These are phyloP conservation scores for Engystomops pustulosus DNA, from an alignment of 2,113 vertebrate species.

Conservation along the genomic window DNA sequence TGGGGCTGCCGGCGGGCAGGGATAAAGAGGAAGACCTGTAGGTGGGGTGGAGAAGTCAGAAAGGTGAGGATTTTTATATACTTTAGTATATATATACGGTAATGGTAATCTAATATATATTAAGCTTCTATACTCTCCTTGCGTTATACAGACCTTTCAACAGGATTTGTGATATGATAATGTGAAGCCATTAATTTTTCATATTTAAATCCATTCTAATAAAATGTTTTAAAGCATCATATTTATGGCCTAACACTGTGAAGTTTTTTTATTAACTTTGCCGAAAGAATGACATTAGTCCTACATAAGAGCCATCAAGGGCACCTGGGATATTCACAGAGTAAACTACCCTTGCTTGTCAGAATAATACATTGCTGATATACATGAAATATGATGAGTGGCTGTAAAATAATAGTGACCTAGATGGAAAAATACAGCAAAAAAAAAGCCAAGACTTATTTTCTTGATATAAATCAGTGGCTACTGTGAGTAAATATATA, in stretches of 20 bases:
- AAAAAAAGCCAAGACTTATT: not conserved
- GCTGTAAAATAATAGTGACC: not conserved
- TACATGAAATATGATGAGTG: conserved; percentile 25
- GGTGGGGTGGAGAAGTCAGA: too few relatives aligned
- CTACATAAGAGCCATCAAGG: conserved; percentile 20
- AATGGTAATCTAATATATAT: too few relatives aligned
- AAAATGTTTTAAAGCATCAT: too few relatives aligned
- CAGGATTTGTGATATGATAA: too few relatives aligned
- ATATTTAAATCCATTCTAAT: too few relatives aligned
- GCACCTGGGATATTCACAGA: conserved; percentile 27
- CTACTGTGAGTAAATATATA: not conserved
- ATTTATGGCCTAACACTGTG: not conserved
- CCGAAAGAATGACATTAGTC: not conserved
- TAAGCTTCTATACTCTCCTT: too few relatives aligned
- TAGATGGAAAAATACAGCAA: conserved; percentile 1
- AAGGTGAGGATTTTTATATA: too few relatives aligned
- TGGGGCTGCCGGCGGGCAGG: too few relatives aligned
- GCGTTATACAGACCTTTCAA: too few relatives aligned
- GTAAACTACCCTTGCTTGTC: conserved; percentile 6
- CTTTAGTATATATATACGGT: too few relatives aligned
- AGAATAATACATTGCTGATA: conserved; percentile 25
- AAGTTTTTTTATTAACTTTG: not conserved
- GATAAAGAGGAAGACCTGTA: too few relatives aligned
- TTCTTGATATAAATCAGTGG: not conserved
- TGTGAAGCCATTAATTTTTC: too few relatives aligned